Evolutionary conservation across 2,113 vertebrate species (phyloP).

Genomic region (Erythrocercus mccallii): DNA sequence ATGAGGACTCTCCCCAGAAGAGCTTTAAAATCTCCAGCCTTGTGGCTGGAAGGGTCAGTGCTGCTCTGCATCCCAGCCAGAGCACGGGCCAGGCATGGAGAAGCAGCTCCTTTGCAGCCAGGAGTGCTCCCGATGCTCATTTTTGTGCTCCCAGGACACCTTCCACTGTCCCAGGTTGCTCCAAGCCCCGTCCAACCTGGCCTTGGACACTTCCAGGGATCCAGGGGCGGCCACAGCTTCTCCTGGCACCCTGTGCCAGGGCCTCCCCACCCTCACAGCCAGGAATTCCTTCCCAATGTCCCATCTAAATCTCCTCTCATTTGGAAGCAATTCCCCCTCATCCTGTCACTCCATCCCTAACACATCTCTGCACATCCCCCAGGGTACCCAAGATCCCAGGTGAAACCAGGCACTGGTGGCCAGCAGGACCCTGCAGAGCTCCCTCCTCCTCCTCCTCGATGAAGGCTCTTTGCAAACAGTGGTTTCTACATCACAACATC

Average conservation of each 20-base stretch:
- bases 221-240: background rate
- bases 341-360: background rate
- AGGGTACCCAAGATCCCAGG: background rate
- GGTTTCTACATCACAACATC: background rate
- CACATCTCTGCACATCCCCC: background rate
- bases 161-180: accelerated
- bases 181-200: accelerated
- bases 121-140: background rate
- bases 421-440: background rate
- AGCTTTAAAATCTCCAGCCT: background rate
- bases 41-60: background rate
- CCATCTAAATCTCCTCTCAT: background rate
- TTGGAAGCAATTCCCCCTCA: background rate
- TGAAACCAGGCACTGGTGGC: background rate
- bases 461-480: background rate
- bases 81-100: background rate
- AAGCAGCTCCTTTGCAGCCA: background rate
- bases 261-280: background rate
- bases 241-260: background rate
- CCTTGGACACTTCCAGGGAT: background rate
- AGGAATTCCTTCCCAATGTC: background rate
- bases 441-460: background rate
- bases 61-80: background rate
- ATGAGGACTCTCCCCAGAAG: background rate
- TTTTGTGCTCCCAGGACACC: background rate